These are phyloP conservation scores for Plemyria rubiginata DNA, from an alignment of 2,888 invertebrate species.

Conservation along the genomic window DNA sequence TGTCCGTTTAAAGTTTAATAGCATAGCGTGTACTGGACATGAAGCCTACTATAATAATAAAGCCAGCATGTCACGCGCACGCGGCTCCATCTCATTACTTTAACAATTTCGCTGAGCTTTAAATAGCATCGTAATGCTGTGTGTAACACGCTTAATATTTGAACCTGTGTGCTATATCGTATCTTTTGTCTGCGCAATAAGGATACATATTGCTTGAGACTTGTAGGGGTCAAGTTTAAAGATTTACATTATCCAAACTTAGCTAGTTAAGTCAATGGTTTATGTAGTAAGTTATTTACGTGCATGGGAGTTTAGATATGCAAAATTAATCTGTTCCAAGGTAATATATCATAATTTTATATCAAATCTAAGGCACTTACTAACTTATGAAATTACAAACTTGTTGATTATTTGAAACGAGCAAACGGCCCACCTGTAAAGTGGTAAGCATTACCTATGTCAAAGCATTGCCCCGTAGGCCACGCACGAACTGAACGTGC, in stretches of 20 bases:
- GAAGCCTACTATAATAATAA: constrained; percentile 62
- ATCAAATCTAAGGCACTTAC: too few relatives aligned
- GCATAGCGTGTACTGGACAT: constrained; percentile 40
- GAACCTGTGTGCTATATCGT: background rate
- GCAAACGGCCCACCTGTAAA: too few relatives aligned
- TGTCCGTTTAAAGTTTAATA: background rate
- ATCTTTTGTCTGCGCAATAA: background rate
- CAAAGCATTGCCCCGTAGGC: too few relatives aligned
- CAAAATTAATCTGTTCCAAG: constrained; percentile 9
- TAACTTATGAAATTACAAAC: too few relatives aligned
- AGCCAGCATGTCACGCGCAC: constrained; percentile 73
- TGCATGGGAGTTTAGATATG: constrained; percentile 19
- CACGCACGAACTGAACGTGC: too few relatives aligned
- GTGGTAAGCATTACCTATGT: too few relatives aligned
- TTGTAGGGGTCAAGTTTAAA: constrained; percentile 24
- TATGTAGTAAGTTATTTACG: constrained; percentile 25
- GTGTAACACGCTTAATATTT: constrained; percentile 39
- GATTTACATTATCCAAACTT: constrained; percentile 27
- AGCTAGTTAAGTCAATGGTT: constrained; percentile 28
- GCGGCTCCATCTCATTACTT: constrained; percentile 72
- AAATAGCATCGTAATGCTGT: constrained; percentile 60
- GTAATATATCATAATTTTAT: background rate
- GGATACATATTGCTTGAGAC: constrained; percentile 1
- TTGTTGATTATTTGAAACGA: too few relatives aligned
- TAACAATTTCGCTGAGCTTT: constrained; percentile 72